Conservation (phyloP, 2,113 vertebrate species). For the Andinoacara biseriatus region DNA sequence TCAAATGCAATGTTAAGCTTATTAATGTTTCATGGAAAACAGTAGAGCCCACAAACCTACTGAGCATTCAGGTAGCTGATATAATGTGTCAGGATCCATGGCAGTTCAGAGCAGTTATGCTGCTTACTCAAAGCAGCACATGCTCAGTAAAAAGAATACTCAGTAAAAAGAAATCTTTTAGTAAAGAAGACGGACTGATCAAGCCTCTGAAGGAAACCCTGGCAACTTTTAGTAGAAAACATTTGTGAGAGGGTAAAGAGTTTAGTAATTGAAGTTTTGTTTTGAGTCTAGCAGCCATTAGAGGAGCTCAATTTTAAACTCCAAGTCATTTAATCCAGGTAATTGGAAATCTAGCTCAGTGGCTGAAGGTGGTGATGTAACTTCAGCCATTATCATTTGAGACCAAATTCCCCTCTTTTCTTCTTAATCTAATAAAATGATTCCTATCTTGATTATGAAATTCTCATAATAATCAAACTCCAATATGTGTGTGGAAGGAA, state of each 20-base stretch:
- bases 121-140: not conserved
- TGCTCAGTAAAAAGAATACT: not conserved
- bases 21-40: not conserved
- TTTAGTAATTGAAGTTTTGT: not conserved
- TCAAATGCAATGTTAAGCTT: not conserved
- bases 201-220: not conserved
- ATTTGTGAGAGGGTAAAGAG: not conserved
- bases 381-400: not conserved
- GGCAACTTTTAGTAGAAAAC: not conserved
- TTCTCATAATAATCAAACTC: not conserved
- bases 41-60: not conserved
- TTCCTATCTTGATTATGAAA: not conserved
- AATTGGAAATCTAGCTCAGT: conserved; percentile 29
- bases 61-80: not conserved
- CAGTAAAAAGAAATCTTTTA: not conserved
- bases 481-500: not conserved
- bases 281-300: not conserved
- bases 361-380: not conserved
- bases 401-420: conserved; percentile 7
- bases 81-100: not conserved
- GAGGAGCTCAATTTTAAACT: conserved; percentile 3
- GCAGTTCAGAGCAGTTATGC: not conserved
- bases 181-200: not conserved
- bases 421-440: not conserved
- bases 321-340: conserved; percentile 12